Conservation (phyloP, 2,113 vertebrate genomes). For the Puntigrus tetrazona region DNA sequence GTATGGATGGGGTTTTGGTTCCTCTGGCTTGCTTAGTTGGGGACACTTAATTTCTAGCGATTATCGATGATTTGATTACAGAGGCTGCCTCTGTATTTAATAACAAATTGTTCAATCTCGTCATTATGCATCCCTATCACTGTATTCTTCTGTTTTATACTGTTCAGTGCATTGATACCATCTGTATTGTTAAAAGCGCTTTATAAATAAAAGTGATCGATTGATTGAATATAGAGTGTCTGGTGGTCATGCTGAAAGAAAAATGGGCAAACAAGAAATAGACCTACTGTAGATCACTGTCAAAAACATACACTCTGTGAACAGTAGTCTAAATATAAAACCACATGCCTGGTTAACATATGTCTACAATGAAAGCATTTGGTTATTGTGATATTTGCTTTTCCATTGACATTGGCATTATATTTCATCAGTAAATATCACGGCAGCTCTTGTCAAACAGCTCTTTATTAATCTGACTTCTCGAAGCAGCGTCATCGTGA, state of each 20-base stretch:
- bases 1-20: too few species aligned
- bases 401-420: neutral
- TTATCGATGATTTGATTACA: too few species aligned
- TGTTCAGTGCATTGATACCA: too few species aligned
- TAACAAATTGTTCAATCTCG: too few species aligned
- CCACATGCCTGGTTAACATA: neutral
- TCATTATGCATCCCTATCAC: too few species aligned
- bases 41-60: too few species aligned
- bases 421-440: neutral
- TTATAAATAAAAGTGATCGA: too few species aligned
- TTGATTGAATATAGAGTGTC: neutral
- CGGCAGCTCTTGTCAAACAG: neutral
- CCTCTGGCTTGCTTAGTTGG: too few species aligned
- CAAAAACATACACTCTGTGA: conserved; percentile 12
- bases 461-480: neutral
- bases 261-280: neutral
- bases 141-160: too few species aligned
- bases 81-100: too few species aligned
- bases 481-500: neutral
- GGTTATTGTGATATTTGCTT: neutral
- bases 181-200: too few species aligned
- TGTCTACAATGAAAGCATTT: neutral
- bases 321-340: conserved; percentile 19
- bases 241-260: neutral
- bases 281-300: neutral